These are phyloP conservation scores for Barypeithes pellucidus DNA, from an alignment of 2,888 invertebrate species.

Conservation along the genomic window DNA sequence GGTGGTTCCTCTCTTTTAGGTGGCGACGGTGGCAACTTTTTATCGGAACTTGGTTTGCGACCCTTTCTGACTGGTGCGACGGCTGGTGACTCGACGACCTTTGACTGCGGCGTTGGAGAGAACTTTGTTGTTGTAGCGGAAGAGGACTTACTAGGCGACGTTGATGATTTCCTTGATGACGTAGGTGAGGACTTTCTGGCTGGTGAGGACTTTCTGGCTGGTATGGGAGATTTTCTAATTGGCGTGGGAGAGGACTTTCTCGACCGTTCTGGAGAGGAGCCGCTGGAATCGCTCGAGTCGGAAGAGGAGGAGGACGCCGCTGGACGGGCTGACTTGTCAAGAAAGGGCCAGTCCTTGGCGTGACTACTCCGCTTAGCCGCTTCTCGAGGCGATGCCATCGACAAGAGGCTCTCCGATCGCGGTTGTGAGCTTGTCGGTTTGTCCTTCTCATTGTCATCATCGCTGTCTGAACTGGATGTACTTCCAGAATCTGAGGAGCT, in stretches of 20 bases:
- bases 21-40: slow-evolving; percentile 76
- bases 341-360: slow-evolving; percentile 83
- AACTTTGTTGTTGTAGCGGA: slow-evolving; percentile 18
- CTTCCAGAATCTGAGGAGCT: slow-evolving; percentile 71
- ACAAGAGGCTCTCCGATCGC: slow-evolving; percentile 67
- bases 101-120: slow-evolving; percentile 23
- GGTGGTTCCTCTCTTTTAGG: slow-evolving; percentile 84
- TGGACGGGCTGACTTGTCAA: slow-evolving; percentile 84
- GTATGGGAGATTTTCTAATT: slow-evolving; percentile 29
- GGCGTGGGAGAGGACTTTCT: slow-evolving; percentile 36
- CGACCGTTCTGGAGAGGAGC: slow-evolving; percentile 33
- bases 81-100: slow-evolving; percentile 14
- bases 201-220: slow-evolving; percentile 35
- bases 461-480: slow-evolving; percentile 76
- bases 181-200: slow-evolving; percentile 44
- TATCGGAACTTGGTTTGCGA: slow-evolving; percentile 54
- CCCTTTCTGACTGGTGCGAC: slow-evolving; percentile 14
- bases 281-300: slow-evolving; percentile 73
- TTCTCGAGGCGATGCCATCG: slow-evolving; percentile 61
- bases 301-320: slow-evolving; percentile 78
- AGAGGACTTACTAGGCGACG: slow-evolving; percentile 30
- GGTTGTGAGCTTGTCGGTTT: slow-evolving; percentile 55
- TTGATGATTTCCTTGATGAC: slow-evolving; percentile 53
- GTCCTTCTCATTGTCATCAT: slow-evolving; percentile 68
- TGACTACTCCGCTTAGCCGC: slow-evolving; percentile 66